Evolutionary conservation across 2,797 vertebrate species (phyloP).

Genomic region (Lepus oiostolus): DNA sequence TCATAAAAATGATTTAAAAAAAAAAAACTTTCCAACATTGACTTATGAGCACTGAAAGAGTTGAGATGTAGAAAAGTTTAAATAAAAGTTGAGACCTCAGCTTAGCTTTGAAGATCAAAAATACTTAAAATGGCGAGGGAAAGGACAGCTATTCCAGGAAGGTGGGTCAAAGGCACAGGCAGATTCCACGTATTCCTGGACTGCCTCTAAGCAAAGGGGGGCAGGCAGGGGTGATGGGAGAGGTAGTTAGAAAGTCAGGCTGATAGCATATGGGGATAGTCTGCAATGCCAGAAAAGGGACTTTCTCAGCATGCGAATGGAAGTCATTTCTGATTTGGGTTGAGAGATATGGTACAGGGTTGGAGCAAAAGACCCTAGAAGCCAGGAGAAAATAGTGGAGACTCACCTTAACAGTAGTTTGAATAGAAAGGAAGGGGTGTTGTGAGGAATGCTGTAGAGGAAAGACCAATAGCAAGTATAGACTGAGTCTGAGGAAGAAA

Average conservation of each 20-base stretch:
- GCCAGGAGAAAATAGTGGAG: neutral
- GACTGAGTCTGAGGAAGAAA: neutral
- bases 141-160: neutral
- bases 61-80: neutral
- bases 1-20: neutral
- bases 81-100: neutral
- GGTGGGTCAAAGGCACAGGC: neutral
- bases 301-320: neutral
- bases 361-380: neutral
- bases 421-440: neutral
- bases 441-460: neutral
- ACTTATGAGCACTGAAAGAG: neutral
- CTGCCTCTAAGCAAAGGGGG: neutral
- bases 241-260: neutral
- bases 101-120: neutral
- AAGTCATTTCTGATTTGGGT: neutral
- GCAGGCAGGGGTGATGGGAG: neutral
- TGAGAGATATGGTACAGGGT: neutral
- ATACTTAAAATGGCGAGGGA: neutral
- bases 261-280: neutral
- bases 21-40: conserved; percentile 31
- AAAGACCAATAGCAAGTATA: neutral
- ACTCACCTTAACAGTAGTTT: neutral
- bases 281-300: neutral
- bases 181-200: neutral